Base-by-base conservation (phyloP, 2,888 invertebrate species). In the Arenicola marina region DNA sequence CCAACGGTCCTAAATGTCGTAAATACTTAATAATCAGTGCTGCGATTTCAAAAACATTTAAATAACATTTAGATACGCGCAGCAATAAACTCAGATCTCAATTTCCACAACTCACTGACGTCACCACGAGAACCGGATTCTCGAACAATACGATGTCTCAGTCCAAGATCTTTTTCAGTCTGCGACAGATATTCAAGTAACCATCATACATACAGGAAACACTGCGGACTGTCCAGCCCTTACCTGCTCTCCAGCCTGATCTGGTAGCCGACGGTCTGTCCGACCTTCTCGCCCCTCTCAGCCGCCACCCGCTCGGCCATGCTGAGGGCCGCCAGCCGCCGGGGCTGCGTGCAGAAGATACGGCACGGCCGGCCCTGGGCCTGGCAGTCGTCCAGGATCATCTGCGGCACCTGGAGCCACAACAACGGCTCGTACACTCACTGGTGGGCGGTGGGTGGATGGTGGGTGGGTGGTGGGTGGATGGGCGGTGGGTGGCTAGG, bases 361-460 rank as follows among this genome's bases (percentile, higher is more conserved):
- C 94, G 88, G 67, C 93, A 92, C 0, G 88, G 87, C 73, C 86
- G 87, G 61, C 87, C 71, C 81, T 86, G 73, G 78, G 85, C 74
- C 84, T 86, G 71, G 86, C 89, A 82, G 65, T 92, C 87, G 74
- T 96, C 93, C 67, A 98, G 84, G 70, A 98, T 89, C 76, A 91
- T 92, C 78, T 98, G 97, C 0, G 97, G 96, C 45, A 98, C 88
- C 88, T 95, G 90, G 7, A n/a, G n/a, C n/a, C n/a, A n/a, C n/a
- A n/a, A n/a, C n/a, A n/a, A n/a, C n/a, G n/a, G n/a, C n/a, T n/a
- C n/a, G n/a, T n/a, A n/a, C n/a, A n/a, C n/a, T n/a, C n/a, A n/a
- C n/a, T n/a, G n/a, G n/a, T n/a, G n/a, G n/a, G n/a, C n/a, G n/a
- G n/a, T n/a, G n/a, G n/a, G n/a, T n/a, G n/a, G n/a, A n/a, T n/a